phyloP scores from a whole-genome alignment of 2,113 vertebrate species.

The Oriolus oriolus region DNA sequence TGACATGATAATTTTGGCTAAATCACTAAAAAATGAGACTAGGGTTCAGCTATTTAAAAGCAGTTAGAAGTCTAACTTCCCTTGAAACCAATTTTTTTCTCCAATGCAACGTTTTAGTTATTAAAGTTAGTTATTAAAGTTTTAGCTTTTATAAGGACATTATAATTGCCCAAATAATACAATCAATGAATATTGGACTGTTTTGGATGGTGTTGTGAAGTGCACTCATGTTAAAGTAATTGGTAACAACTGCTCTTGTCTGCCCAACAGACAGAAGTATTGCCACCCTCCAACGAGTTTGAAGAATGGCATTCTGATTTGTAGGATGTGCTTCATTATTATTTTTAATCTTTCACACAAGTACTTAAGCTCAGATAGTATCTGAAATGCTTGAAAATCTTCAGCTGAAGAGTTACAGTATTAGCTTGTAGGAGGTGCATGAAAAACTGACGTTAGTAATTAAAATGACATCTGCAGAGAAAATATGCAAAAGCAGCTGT shows the following conservation, averaged over 20 bases:
- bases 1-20: slow-evolving; percentile 3
- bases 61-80: background rate
- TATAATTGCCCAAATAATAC: background rate
- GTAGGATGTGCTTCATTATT: background rate
- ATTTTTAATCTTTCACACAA: background rate
- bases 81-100: background rate
- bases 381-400: background rate
- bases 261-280: background rate
- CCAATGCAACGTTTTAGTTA: background rate
- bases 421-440: background rate
- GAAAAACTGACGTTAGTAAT: background rate
- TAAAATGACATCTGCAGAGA: slow-evolving; percentile 1
- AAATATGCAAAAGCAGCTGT: background rate
- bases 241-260: background rate
- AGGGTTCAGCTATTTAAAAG: background rate
- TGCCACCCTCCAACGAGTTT: background rate
- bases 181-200: background rate
- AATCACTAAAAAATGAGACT: background rate
- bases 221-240: background rate
- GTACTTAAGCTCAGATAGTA: background rate
- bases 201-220: background rate
- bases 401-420: background rate
- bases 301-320: background rate
- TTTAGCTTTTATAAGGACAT: background rate
- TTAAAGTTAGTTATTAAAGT: too few species aligned